A percentile compares a stretch with the other conserved stretches of the same genome.
phyloP scores from a whole-genome alignment of 1,140 invertebrate species.

The Planococcus citri region DNA sequence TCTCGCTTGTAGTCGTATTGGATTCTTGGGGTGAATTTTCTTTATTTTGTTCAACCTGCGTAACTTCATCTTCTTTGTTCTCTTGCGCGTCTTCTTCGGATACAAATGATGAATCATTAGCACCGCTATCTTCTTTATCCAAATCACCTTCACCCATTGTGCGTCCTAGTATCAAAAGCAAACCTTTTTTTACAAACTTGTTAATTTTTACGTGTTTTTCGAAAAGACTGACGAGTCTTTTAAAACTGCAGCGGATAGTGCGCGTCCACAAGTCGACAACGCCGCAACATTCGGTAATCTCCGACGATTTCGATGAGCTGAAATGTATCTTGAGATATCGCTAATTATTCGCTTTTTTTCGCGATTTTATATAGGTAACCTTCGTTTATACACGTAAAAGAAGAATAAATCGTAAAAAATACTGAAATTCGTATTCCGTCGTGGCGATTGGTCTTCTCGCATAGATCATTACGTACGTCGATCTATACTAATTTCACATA shows the following conservation, averaged over 20 bases:
- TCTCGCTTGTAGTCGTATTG: constrained; percentile 34
- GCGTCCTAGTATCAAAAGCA: constrained; percentile 19
- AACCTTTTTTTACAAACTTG: constrained; percentile 1
- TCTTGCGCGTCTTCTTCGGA: constrained; percentile 14
- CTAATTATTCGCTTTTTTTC: too few species aligned
- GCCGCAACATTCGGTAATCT: background rate
- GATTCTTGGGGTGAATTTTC: background rate
- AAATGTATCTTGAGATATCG: background rate
- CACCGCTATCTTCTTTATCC: constrained; percentile 15
- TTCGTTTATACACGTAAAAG: too few species aligned
- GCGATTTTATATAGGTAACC: too few species aligned
- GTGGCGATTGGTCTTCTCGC: too few species aligned
- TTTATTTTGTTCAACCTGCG: constrained; percentile 12
- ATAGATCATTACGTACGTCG: too few species aligned
- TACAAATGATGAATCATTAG: background rate
- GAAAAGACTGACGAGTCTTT: background rate
- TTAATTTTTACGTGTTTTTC: background rate
- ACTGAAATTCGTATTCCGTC: too few species aligned
- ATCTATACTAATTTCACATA: too few species aligned
- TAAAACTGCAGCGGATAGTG: constrained; percentile 6
- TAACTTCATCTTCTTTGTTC: constrained; percentile 24
- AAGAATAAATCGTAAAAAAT: too few species aligned
- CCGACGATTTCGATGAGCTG: background rate
- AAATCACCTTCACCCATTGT: constrained; percentile 13
- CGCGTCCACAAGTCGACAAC: background rate